Evolutionary conservation across 2,113 vertebrate genomes (phyloP), one percentile per base, ranked within the genome.

Genomic region (Megaptera novaeangliae): DNA sequence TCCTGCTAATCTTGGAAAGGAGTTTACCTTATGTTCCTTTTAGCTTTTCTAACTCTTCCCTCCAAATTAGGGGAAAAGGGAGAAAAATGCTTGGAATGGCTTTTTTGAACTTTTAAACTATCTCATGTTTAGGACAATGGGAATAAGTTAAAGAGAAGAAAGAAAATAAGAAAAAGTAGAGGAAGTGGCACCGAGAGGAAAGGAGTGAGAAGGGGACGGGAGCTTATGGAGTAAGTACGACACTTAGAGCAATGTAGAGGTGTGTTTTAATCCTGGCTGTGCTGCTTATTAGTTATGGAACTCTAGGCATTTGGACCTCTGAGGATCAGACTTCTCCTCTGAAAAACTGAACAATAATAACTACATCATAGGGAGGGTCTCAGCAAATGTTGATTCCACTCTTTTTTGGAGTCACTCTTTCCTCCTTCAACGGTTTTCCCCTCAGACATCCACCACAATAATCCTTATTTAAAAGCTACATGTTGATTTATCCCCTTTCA

Each of bases 1-100:
- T 5, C 69, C 87, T 97, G 87, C 69, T 97, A 87, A 68, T 49
- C 95, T 78, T 72, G 46, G 39, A 89, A 90, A 95, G 14, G 5
- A 88, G 63, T 71, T 86, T 90, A 57, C 44, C 78, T 96, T 92
- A 20, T 59, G 83, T 55, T 95, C 27, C 31, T 90, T 83, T 92
- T 84, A 95, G 29, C 27, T 72, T 92, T 96, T 49, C 96, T 71
- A 84, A 96, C 69, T 87, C 39, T 93, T 75, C 21, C 34, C 25
- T 95, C 44, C 13, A 74, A 74, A 88, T 4, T 20, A 78, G 5
- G 11, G 11, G 3, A 52, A 66, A 83, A 20, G 6, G 11, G 34
- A 13, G n/a, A 52, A 91, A 90, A 39, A 49, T 31, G 2, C 7
- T 86, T 94, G 4, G 10, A 95, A 44, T 91, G 18, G 21, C 10